Percentiles rank a stretch among this genome's conserved stretches.
Conservation (phyloP, 92 coral and sea anemone species). For the Desmophyllum pertusum region DNA sequence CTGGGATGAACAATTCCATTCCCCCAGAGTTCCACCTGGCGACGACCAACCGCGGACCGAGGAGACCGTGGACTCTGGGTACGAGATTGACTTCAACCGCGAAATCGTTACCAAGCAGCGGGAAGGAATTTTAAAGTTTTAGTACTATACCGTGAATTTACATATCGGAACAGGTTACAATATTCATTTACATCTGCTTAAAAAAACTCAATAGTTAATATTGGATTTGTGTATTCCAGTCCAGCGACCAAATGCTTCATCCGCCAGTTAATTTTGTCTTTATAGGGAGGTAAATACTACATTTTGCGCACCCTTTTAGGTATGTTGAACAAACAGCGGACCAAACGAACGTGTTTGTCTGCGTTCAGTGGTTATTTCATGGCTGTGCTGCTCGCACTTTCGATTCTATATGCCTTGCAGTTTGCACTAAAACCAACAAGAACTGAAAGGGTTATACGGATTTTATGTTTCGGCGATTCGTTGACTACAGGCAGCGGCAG, state of each 20-base stretch:
- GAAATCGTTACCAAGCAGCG: too few relatives aligned
- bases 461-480: slow-evolving; percentile 70
- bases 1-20: too few relatives aligned
- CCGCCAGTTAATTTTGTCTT: neutral
- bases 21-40: too few relatives aligned
- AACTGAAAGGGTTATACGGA: slow-evolving; percentile 19
- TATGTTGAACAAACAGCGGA: neutral
- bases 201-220: too few relatives aligned
- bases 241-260: neutral
- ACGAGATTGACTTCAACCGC: too few relatives aligned
- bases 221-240: neutral
- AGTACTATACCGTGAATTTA: too few relatives aligned
- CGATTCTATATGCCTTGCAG: slow-evolving; percentile 12
- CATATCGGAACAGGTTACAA: neutral
- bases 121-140: too few relatives aligned
- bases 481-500: slow-evolving; percentile 47
- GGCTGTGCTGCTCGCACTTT: neutral
- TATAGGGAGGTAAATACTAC: neutral
- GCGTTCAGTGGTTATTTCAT: neutral
- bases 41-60: too few relatives aligned
- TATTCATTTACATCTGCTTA: too few relatives aligned
- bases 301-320: neutral
- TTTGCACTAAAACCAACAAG: neutral
- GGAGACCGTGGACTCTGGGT: too few relatives aligned
- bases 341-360: neutral